A percentile compares a stretch with the other conserved stretches of the same genome.
phyloP scores from a whole-genome alignment of 1,140 invertebrate species.

The Lethocerus indicus region DNA sequence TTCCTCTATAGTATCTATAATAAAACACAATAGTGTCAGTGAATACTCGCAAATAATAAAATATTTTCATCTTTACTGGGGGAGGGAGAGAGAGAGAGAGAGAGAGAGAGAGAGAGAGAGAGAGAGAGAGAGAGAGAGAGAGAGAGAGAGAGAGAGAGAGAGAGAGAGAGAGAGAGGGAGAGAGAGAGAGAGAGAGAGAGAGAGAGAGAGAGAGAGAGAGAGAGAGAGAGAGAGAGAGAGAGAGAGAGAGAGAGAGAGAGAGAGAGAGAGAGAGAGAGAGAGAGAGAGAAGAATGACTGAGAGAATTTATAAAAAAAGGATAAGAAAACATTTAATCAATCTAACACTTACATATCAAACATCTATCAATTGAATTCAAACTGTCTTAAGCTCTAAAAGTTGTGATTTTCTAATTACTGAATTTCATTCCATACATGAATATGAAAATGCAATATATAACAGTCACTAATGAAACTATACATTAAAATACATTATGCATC shows the following conservation, averaged over 20 bases:
- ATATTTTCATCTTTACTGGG: neutral
- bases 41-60: neutral
- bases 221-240: conserved; percentile 3
- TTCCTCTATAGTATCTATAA: conserved; percentile 89
- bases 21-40: too few relatives aligned
- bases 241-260: neutral
- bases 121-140: conserved; percentile 4
- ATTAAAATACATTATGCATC: too few relatives aligned
- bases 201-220: conserved; percentile 6
- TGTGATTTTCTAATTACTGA: too few relatives aligned
- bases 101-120: conserved; percentile 4
- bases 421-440: too few relatives aligned
- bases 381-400: too few relatives aligned
- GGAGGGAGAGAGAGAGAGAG: conserved; percentile 1
- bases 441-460: too few relatives aligned
- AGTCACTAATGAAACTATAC: too few relatives aligned
- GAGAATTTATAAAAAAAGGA: too few relatives aligned
- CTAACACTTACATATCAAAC: too few relatives aligned
- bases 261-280: conserved; percentile 6
- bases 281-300: too few relatives aligned
- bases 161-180: conserved; percentile 3
- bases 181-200: conserved; percentile 5
- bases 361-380: too few relatives aligned
- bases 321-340: too few relatives aligned
- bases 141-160: conserved; percentile 4